Evolutionary conservation across 2,888 invertebrate species (phyloP).

Genomic region (Pristionchus maxplancki): DNA sequence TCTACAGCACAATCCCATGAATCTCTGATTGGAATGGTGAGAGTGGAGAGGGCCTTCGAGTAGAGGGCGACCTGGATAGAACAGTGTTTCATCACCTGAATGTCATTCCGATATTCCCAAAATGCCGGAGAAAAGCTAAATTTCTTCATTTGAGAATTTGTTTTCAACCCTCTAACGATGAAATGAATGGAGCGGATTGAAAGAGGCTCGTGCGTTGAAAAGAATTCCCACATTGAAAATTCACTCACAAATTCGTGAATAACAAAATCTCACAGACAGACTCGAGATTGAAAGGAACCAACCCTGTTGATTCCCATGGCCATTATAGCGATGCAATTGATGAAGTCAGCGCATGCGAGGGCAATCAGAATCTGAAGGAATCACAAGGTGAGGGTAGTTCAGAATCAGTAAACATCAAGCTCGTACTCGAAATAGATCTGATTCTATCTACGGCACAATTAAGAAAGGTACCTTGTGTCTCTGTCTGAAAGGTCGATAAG

Average conservation of each 20-base stretch:
- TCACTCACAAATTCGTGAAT: neutral
- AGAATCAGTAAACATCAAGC: neutral
- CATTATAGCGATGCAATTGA: conserved; percentile 64
- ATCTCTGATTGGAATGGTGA: conserved; percentile 42
- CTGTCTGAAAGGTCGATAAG: conserved; percentile 40
- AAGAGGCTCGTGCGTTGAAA: too few relatives aligned
- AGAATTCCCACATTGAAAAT: neutral
- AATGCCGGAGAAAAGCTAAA: neutral
- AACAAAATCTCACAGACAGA: neutral
- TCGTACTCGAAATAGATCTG: neutral
- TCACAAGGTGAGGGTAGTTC: neutral
- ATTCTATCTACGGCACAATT: neutral
- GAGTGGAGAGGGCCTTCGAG: conserved; percentile 32
- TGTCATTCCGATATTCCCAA: neutral
- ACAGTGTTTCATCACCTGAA: neutral
- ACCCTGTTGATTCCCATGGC: conserved; percentile 68
- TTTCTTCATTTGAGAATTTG: neutral
- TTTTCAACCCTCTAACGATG: neutral
- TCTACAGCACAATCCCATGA: conserved; percentile 53
- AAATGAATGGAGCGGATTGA: too few relatives aligned
- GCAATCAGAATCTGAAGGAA: conserved; percentile 62
- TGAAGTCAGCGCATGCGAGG: conserved; percentile 63
- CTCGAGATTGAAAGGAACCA: conserved; percentile 6
- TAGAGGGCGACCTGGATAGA: conserved; percentile 35
- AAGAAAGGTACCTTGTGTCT: conserved; percentile 28